These are phyloP conservation scores for Gryllus bimaculatus DNA, from an alignment of 1,140 invertebrate species.

Conservation along the genomic window DNA sequence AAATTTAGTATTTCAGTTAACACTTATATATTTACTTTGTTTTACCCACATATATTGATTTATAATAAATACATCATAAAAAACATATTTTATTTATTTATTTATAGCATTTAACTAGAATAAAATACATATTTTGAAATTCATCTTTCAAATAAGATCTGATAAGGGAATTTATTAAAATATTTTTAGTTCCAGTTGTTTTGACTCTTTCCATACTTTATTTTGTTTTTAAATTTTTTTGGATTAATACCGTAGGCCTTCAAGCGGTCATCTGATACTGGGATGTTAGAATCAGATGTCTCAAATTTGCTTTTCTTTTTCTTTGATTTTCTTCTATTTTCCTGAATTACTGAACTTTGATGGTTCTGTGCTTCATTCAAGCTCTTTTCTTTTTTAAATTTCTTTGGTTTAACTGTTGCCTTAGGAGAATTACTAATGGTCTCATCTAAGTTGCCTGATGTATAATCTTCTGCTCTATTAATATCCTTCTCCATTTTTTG, in stretches of 20 bases:
- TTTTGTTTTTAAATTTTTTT: conserved; percentile 69
- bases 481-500: conserved; percentile 28
- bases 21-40: too few relatives aligned
- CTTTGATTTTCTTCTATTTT: background rate
- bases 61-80: too few relatives aligned
- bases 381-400: too few relatives aligned
- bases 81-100: too few relatives aligned
- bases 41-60: too few relatives aligned
- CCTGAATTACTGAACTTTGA: background rate
- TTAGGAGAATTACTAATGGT: background rate
- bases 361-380: too few relatives aligned
- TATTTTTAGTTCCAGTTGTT: background rate
- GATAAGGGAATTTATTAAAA: background rate
- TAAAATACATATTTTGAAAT: too few relatives aligned
- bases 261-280: conserved; percentile 64
- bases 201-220: conserved; percentile 42
- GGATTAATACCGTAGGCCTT: conserved; percentile 86
- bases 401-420: too few relatives aligned
- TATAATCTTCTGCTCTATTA: conserved; percentile 26
- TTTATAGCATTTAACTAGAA: too few relatives aligned
- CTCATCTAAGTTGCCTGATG: background rate
- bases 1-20: too few relatives aligned
- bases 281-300: background rate
- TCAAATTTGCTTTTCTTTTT: background rate
- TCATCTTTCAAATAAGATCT: too few relatives aligned